Percentiles rank a stretch among this genome's conserved stretches.
Evolutionary conservation across 2,888 invertebrate species (phyloP).

Genomic region (Eutolmus rufibarbis): DNA sequence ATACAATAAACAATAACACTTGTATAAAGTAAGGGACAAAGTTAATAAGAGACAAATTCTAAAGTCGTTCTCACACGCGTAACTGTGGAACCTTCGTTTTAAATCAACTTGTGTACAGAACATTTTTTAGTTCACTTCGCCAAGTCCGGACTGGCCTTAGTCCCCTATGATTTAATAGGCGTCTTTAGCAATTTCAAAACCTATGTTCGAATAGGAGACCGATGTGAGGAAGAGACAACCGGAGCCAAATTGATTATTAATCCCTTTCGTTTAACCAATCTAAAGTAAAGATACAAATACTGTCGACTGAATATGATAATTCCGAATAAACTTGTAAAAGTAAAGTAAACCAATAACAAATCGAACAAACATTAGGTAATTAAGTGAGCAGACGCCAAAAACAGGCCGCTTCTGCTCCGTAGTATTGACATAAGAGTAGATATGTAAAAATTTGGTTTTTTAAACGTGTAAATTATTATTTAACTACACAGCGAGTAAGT

Average conservation of each 20-base stretch:
- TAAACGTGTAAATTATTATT: slow-evolving; percentile 33
- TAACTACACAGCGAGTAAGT: slow-evolving; percentile 7
- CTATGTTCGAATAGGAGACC: neutral
- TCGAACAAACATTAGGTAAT: slow-evolving; percentile 5
- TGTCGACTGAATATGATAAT: slow-evolving; percentile 38
- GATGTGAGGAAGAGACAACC: neutral
- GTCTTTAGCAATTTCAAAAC: neutral
- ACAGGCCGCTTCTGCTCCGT: neutral
- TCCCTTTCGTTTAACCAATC: neutral
- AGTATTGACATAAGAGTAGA: slow-evolving; percentile 34
- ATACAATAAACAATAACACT: neutral
- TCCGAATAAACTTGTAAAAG: slow-evolving; percentile 18
- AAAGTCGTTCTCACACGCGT: neutral
- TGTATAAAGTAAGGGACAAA: neutral
- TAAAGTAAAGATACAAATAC: slow-evolving; percentile 29
- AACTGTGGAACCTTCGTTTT: neutral
- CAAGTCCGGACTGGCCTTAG: neutral
- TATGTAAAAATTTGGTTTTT: slow-evolving; percentile 34
- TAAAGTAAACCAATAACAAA: slow-evolving; percentile 11
- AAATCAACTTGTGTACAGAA: neutral
- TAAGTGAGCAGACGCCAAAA: neutral
- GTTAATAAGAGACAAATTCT: neutral
- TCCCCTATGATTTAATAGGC: neutral
- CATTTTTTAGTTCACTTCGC: neutral
- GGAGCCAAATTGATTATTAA: slow-evolving; percentile 1